These are phyloP conservation scores for Clepsis dumicolana DNA, from an alignment of 2,888 invertebrate genomes.

Conservation along the genomic window DNA sequence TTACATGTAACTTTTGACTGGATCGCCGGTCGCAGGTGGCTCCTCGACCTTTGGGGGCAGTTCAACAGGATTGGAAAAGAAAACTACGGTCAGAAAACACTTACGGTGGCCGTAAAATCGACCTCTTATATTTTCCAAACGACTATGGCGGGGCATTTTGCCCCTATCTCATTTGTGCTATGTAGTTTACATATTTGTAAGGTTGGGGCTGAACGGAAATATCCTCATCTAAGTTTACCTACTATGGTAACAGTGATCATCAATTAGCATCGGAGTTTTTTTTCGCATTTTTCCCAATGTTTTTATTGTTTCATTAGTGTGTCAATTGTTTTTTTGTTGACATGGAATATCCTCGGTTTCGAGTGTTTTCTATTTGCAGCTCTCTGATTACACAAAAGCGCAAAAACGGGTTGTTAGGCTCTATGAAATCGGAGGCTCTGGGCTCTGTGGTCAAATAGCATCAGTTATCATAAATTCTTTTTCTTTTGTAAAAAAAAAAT, in stretches of 20 bases:
- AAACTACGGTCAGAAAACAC: slow-evolving; percentile 72
- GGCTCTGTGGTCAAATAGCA: too few relatives aligned
- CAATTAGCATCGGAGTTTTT: not conserved
- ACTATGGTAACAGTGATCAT: not conserved
- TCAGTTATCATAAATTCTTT: too few relatives aligned
- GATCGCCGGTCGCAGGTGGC: slow-evolving; percentile 63
- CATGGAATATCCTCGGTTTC: too few relatives aligned
- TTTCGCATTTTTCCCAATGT: too few relatives aligned
- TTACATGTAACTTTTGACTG: slow-evolving; percentile 41
- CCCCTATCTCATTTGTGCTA: slow-evolving; percentile 52
- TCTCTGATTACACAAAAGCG: too few relatives aligned
- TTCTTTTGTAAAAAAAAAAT: too few relatives aligned
- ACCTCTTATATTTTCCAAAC: slow-evolving; percentile 63
- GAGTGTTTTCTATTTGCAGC: too few relatives aligned
- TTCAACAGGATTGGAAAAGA: slow-evolving; percentile 73
- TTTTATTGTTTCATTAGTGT: too few relatives aligned
- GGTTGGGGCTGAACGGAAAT: slow-evolving; percentile 13
- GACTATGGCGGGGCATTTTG: slow-evolving; percentile 49
- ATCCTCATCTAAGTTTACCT: not conserved
- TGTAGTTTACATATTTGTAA: slow-evolving; percentile 44
- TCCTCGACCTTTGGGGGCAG: slow-evolving; percentile 65
- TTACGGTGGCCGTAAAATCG: slow-evolving; percentile 64
- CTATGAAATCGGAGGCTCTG: too few relatives aligned
- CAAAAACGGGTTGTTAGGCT: too few relatives aligned
- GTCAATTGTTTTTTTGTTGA: too few relatives aligned